Percentiles rank a stretch among this genome's conserved stretches.
Evolutionary conservation across 2,888 invertebrate genomes (phyloP).

Genomic region (Latrodectus elegans): DNA sequence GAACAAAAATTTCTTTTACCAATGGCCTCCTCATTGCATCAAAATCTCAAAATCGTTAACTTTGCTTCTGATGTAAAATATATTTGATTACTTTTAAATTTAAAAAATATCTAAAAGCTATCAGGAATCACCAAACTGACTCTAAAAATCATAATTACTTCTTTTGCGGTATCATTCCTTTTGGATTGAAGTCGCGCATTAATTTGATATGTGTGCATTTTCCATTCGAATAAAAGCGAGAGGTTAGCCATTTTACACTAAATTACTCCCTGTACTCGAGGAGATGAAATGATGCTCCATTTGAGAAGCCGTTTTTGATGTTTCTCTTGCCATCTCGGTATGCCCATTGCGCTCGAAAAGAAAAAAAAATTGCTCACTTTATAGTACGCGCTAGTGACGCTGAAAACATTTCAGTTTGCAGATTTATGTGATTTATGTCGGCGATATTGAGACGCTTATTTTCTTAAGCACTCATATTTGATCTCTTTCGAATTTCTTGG

Average conservation of each 20-base stretch:
- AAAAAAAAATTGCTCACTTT: constrained; percentile 22
- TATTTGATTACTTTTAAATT: no score
- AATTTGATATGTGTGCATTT: constrained; percentile 43
- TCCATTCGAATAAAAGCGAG: constrained; percentile 19
- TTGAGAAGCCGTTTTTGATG: constrained; percentile 14
- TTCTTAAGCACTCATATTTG: constrained; percentile 18
- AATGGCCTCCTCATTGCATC: no score
- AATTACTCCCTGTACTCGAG: constrained; percentile 35
- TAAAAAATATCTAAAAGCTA: no score
- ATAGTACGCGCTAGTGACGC: constrained; percentile 24
- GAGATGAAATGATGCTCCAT: constrained; percentile 28
- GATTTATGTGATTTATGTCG: constrained; percentile 58
- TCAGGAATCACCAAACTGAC: no score
- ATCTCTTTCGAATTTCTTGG: background rate
- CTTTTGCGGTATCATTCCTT: no score
- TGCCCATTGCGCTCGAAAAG: constrained; percentile 11
- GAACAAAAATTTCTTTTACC: no score
- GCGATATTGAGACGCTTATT: constrained; percentile 15
- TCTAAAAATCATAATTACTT: no score
- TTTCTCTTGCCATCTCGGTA: constrained; percentile 4
- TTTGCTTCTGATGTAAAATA: no score
- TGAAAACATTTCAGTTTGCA: constrained; percentile 62
- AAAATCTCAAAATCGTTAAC: no score
- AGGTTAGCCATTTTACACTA: constrained; percentile 50
- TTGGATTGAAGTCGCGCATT: constrained; percentile 7